Evolutionary conservation across 2,888 invertebrate genomes (phyloP).

Genomic region (Archips xylosteana): DNA sequence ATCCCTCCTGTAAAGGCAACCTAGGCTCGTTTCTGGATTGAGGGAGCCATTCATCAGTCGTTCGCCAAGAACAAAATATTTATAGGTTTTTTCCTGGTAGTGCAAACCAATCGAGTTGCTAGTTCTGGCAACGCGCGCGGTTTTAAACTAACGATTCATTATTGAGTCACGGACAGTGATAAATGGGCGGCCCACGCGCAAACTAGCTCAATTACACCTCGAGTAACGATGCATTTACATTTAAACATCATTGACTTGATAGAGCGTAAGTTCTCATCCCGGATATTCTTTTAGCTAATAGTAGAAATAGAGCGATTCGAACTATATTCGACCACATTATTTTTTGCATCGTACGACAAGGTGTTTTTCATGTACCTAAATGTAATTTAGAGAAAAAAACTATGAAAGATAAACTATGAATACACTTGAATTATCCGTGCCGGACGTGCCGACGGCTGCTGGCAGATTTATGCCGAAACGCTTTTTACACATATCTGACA

Average conservation of each 20-base stretch:
- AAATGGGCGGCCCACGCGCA: slow-evolving; percentile 20
- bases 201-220: neutral
- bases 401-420: neutral
- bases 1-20: no score
- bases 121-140: slow-evolving; percentile 7
- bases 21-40: neutral
- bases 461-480: slow-evolving; percentile 15
- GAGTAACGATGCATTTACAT: slow-evolving; percentile 4
- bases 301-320: no score
- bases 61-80: slow-evolving; percentile 3
- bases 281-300: neutral
- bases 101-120: slow-evolving; percentile 7
- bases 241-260: slow-evolving; percentile 1
- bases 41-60: neutral
- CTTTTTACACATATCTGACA: slow-evolving; percentile 13
- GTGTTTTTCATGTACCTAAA: neutral
- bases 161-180: slow-evolving; percentile 18
- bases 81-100: slow-evolving; percentile 4
- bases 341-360: neutral
- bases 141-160: neutral
- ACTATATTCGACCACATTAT: no score
- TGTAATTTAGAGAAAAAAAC: neutral
- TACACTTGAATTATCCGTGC: neutral
- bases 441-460: neutral
- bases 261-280: neutral